These are phyloP conservation scores for Simalia tracyae DNA, from an alignment of 2,797 vertebrate genomes.

Conservation along the genomic window DNA sequence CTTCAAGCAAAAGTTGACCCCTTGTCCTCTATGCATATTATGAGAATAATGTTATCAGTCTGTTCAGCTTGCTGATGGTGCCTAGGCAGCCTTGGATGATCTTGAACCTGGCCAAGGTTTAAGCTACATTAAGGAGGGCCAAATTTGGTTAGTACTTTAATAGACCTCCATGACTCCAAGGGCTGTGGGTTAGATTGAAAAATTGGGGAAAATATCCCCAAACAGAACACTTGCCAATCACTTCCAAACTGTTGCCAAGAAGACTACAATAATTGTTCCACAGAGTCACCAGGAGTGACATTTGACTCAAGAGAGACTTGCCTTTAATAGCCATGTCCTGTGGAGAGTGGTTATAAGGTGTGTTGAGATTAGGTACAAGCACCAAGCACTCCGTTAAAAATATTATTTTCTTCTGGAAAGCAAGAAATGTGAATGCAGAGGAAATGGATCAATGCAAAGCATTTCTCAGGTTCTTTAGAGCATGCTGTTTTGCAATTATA, in stretches of 20 bases:
- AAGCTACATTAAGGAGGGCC: background rate
- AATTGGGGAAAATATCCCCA: background rate
- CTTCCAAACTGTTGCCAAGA: background rate
- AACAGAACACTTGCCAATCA: background rate
- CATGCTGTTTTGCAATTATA: slow-evolving; percentile 19
- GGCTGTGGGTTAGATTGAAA: background rate
- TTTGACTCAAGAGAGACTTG: background rate
- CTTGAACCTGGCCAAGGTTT: background rate
- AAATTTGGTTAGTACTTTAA: background rate
- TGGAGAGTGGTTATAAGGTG: background rate
- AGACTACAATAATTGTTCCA: background rate
- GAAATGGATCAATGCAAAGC: background rate
- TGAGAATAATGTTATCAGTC: background rate
- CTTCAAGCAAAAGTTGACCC: background rate
- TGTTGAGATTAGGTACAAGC: background rate
- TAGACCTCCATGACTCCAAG: background rate
- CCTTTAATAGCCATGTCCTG: background rate
- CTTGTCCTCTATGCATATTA: background rate
- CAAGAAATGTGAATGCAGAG: background rate
- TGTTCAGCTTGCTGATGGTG: background rate
- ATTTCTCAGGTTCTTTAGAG: background rate
- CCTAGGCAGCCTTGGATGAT: background rate
- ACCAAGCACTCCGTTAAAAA: background rate
- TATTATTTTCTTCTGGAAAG: background rate
- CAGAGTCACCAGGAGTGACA: background rate